phyloP scores from a whole-genome alignment of 1,140 invertebrate genomes.

The Agrypnia vestita region DNA sequence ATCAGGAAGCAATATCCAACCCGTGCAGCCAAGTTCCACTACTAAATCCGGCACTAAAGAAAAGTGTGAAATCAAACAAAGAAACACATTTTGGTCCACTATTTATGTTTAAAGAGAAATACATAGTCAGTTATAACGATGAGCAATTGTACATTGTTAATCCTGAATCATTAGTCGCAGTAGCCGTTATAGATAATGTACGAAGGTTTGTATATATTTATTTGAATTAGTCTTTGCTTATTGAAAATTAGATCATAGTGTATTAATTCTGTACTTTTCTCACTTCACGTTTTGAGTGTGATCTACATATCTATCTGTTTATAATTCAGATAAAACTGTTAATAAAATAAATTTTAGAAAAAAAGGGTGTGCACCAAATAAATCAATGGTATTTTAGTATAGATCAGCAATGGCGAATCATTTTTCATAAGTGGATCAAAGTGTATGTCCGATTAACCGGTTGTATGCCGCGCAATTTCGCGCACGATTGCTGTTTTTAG shows the following conservation, averaged over 20 bases:
- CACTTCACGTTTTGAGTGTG: too few species aligned
- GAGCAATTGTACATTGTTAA: slow-evolving; percentile 84
- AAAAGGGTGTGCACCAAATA: too few species aligned
- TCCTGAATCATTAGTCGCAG: slow-evolving; percentile 74
- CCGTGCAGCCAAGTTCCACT: slow-evolving; percentile 78
- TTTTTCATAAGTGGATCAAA: too few species aligned
- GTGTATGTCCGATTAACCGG: too few species aligned
- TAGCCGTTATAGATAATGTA: slow-evolving; percentile 70
- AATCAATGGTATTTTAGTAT: too few species aligned
- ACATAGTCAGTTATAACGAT: slow-evolving; percentile 83
- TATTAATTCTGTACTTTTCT: not conserved
- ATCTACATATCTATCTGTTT: too few species aligned
- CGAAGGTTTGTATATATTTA: slow-evolving; percentile 62
- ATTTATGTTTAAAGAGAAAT: slow-evolving; percentile 79
- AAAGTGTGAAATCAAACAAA: slow-evolving; percentile 67
- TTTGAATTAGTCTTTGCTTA: not conserved
- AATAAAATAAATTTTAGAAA: too few species aligned
- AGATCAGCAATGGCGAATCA: too few species aligned
- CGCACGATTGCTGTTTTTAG: too few species aligned
- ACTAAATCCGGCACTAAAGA: slow-evolving; percentile 77
- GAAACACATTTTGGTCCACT: slow-evolving; percentile 81
- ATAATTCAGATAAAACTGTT: too few species aligned
- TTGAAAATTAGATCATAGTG: not conserved
- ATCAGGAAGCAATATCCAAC: slow-evolving; percentile 75
- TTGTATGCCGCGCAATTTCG: too few species aligned